Evolutionary conservation across 92 coral and sea anemone species (phyloP).

Genomic region (Hydrozoanthus gracilis): DNA sequence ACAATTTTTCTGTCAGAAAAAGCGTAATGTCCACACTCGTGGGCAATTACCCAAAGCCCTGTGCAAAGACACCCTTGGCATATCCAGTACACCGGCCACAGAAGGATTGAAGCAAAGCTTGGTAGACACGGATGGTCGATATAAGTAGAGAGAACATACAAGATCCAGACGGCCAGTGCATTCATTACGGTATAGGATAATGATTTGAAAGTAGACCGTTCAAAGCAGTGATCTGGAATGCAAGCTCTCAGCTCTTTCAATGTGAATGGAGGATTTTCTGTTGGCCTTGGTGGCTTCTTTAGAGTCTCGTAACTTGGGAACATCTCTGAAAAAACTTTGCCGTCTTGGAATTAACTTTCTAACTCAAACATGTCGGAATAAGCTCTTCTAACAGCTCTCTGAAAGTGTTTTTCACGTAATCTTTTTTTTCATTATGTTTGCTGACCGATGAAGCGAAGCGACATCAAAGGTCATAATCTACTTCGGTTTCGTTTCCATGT

Average conservation of each 20-base stretch:
- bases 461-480: no score
- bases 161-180: constrained; percentile 27
- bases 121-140: constrained; percentile 53
- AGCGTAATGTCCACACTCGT: constrained; percentile 73
- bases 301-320: constrained; percentile 57
- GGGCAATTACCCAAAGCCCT: constrained; percentile 72
- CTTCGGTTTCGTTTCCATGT: no score
- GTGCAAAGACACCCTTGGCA: constrained; percentile 65
- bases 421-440: no score
- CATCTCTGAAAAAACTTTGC: constrained; percentile 15
- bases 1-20: constrained; percentile 66
- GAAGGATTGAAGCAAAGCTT: constrained; percentile 25
- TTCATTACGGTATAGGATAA: constrained; percentile 48
- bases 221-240: constrained; percentile 66
- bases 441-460: no score
- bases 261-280: constrained; percentile 63
- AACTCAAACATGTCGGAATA: no score
- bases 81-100: constrained; percentile 70
- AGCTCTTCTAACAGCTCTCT: no score
- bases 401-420: no score
- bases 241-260: constrained; percentile 65
- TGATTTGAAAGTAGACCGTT: constrained; percentile 63
- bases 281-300: constrained; percentile 56
- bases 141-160: constrained; percentile 41
- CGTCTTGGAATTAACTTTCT: no score